phyloP scores from a whole-genome alignment of 2,888 invertebrate species.

The Keiferia lycopersicella region DNA sequence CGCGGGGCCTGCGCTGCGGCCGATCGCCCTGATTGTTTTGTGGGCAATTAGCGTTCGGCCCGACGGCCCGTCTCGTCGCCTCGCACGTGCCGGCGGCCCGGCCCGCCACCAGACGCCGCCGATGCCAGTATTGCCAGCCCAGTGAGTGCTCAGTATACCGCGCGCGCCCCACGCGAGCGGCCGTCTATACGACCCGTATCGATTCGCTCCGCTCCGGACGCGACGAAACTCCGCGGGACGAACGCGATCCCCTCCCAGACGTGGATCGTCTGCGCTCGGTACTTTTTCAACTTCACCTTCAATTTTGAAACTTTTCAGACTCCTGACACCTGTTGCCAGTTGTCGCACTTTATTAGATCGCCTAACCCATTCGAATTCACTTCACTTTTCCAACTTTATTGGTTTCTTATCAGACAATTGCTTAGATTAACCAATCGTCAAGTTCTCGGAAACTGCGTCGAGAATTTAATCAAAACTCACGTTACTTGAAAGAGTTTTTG shows the following conservation, averaged over 20 bases:
- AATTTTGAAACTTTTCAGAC: constrained; percentile 32
- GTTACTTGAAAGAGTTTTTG: not conserved
- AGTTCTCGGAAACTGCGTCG: constrained; percentile 6
- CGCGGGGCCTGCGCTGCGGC: constrained; percentile 48
- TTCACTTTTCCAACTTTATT: constrained; percentile 22
- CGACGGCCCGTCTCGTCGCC: constrained; percentile 53
- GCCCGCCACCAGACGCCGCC: constrained; percentile 29
- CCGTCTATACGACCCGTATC: constrained; percentile 44
- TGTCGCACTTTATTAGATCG: constrained; percentile 10
- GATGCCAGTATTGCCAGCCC: constrained; percentile 32
- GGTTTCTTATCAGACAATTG: constrained; percentile 30
- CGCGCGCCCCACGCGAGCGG: constrained; percentile 74
- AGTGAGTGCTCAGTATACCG: constrained; percentile 62
- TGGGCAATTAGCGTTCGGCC: constrained; percentile 73
- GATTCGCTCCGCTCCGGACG: constrained; percentile 37
- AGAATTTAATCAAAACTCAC: not conserved
- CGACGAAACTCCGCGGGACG: constrained; percentile 46
- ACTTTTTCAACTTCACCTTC: constrained; percentile 43
- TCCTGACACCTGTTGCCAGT: constrained; percentile 36
- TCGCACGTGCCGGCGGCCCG: constrained; percentile 48
- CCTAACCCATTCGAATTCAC: constrained; percentile 18
- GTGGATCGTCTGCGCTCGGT: constrained; percentile 40
- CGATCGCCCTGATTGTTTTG: constrained; percentile 74
- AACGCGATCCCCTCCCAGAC: constrained; percentile 34
- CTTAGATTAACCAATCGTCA: constrained; percentile 24